Base-by-base conservation (phyloP, 2,113 vertebrate species). In the Zosterops borbonicus region DNA sequence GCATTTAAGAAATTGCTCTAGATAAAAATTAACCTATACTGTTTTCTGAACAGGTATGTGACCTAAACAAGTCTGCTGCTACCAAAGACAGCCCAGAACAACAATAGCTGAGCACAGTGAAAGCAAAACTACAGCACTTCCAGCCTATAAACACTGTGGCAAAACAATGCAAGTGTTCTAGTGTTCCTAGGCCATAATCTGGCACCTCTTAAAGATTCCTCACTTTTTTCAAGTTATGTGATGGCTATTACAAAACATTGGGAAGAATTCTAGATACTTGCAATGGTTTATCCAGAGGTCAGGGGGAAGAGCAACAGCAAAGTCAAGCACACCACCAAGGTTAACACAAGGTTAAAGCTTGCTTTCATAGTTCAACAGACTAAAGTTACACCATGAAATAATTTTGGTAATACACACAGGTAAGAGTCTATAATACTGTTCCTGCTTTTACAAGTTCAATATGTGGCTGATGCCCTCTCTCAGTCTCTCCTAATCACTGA, bases 391-490 rank as follows among this genome's bases (percentile, higher is more conserved):
- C 17, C 53, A 17, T 31, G 17, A 80, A 80, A 70, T 69, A n/a
- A 60, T 88, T 83, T 44, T 56, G 20, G 17, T 12, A 71, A 85
- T 33, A 84, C 4, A 60, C 14, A 52, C 9, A 42, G 1, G 0
- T 12, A 6, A 31, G 16, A 77, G 19, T n/a, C 58, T 18, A 71
- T 37, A 87, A 83, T 9, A 56, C 5, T 27, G 18, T 12, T 50
- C 56, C 35, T 83, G 46, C 46, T 89, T 74, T 39, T 28, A 63
- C 20, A 49, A 56, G 50, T 27, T 47, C 44, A 31, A 25, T 18
- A 6, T 0, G 0, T 21, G 42, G 37, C 59, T 75, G 39, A 12
- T 29, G 12, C 31, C 37, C 67, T 47, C 16, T 27, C 63, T 49
- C 75, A 75, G 29, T 41, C 77, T 83, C 11, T 56, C 53, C 15